These are phyloP conservation scores for Podilymbus podiceps DNA, from an alignment of 2,113 vertebrate species.

Conservation along the genomic window DNA sequence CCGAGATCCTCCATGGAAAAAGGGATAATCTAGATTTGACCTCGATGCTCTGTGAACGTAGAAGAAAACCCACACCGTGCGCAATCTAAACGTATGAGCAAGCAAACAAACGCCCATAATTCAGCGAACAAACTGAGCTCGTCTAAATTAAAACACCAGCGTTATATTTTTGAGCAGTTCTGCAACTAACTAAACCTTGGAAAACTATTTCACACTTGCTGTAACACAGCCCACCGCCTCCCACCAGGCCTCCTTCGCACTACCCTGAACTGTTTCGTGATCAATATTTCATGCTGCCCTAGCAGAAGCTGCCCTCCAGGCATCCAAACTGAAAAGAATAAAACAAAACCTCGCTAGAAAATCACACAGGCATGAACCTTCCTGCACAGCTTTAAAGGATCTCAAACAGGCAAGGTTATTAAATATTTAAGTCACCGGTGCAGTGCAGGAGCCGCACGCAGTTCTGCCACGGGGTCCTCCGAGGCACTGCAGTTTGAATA, in stretches of 20 bases:
- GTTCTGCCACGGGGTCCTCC: not conserved
- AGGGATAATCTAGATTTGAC: slow-evolving; percentile 45
- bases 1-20: not conserved
- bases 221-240: not conserved
- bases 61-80: not conserved
- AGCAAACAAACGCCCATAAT: not conserved
- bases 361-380: not conserved
- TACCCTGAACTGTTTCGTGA: not conserved
- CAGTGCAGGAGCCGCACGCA: accelerated
- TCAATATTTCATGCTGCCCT: slow-evolving; percentile 56
- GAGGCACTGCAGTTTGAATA: not conserved
- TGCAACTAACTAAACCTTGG: not conserved
- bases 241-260: not conserved
- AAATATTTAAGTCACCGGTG: not conserved
- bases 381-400: not conserved
- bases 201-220: not conserved
- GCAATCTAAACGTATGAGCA: accelerated
- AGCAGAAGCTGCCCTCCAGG: slow-evolving; percentile 1
- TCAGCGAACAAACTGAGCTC: not conserved
- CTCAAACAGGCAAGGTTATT: not conserved
- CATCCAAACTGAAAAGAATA: not conserved
- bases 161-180: not conserved
- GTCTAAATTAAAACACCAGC: not conserved
- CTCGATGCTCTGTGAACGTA: not conserved
- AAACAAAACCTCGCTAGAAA: not conserved